Evolutionary conservation across 2,797 vertebrate genomes (phyloP), one percentile per base, ranked within the genome.

Genomic region (Sebastes steindachneri): DNA sequence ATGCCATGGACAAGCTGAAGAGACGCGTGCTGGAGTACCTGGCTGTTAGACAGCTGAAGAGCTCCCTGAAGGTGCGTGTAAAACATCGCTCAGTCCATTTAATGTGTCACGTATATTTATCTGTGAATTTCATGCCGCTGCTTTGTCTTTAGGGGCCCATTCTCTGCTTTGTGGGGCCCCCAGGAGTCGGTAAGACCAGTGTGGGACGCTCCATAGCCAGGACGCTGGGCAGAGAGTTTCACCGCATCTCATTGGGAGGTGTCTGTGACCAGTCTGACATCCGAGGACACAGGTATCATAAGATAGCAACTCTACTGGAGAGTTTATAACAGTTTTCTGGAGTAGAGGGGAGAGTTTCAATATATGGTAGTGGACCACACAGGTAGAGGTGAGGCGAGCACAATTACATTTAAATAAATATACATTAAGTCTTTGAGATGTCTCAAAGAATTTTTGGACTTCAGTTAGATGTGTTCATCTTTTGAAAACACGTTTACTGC

Each of bases 231-330:
- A 94, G 98, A 85, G 99, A 99, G 89, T 99, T 99, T 88, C 97
- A 99, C 87, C 96, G 98, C 82, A 99, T 99, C 15, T 96, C 98
- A 4, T 91, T 99, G 28, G 98, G 98, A 62, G 98, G 98, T 4
- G 96, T 99, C 31, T 99, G 98, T 82, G 98, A 99, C 91, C 98
- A 99, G 85, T 99, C 98, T 1, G 98, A 99, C 88, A 98, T 99
- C 89, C 96, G 98, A 78, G 98, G 98, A 59, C 98, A 99, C 95
- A 98, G 98, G 98, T 98, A 95, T 3, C 2, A 2, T 8, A 26
- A 17, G 2, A 37, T 4, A 17, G 10, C 3, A 26, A n/a, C 57
- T 23, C n/a, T 4, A 1, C 23, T 60, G 11, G 9, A 25, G 45
- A 41, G 29, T 45, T n/a, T 31, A 2, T 21, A 31, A n/a, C 29